Percentiles rank a stretch among this genome's conserved stretches.
Evolutionary conservation across 1,140 invertebrate species (phyloP).

Genomic region (Lepidostoma basale): DNA sequence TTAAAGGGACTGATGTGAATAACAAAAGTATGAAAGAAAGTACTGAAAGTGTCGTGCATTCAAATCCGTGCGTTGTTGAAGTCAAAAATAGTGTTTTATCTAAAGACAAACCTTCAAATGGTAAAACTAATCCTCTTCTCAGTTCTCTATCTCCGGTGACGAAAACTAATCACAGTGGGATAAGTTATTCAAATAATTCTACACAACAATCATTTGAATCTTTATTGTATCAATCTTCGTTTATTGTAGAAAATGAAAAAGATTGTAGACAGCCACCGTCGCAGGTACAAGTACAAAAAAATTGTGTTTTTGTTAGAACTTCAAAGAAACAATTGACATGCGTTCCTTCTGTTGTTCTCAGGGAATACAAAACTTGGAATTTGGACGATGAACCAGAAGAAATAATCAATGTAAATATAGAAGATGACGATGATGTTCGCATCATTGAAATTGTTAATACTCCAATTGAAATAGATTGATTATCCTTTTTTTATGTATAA

Average conservation of each 20-base stretch:
- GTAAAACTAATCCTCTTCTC: too few species aligned
- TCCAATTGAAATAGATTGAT: constrained; percentile 9
- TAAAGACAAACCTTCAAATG: too few species aligned
- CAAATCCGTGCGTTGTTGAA: too few species aligned
- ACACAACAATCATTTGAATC: constrained; percentile 13
- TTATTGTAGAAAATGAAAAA: background rate
- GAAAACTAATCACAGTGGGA: background rate
- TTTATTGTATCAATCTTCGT: background rate
- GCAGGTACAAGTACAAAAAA: background rate
- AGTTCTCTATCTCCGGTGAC: too few species aligned
- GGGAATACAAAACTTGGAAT: constrained; percentile 8
- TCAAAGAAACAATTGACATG: constrained; percentile 3
- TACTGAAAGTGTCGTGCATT: too few species aligned
- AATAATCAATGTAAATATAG: background rate
- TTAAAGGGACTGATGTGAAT: too few species aligned
- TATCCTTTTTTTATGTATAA: background rate
- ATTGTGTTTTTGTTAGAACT: background rate
- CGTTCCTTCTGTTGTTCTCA: constrained; percentile 2
- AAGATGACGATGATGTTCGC: constrained; percentile 8
- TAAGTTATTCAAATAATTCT: constrained; percentile 3
- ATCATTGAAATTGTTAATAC: constrained; percentile 10
- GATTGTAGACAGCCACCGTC: background rate
- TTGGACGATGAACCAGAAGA: constrained; percentile 7
- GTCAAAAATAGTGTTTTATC: too few species aligned
- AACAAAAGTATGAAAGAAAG: too few species aligned